A percentile compares a stretch with the other conserved stretches of the same genome.
Evolutionary conservation across 2,797 vertebrate genomes (phyloP).

Genomic region (Cyclura pinguis): DNA sequence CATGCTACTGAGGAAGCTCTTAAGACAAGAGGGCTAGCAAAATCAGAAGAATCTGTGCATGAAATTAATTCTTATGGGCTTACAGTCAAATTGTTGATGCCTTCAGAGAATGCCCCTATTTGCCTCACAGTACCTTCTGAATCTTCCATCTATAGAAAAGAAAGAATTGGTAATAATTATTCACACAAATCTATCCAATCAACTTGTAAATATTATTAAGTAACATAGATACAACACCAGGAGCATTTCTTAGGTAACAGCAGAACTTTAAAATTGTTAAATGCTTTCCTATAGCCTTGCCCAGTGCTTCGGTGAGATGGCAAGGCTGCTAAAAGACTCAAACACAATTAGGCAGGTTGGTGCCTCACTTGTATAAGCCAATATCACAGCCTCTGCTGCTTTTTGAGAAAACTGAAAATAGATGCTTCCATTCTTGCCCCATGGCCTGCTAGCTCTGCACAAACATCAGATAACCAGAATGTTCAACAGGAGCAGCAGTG

Average conservation of each 20-base stretch:
- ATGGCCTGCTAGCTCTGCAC: not conserved
- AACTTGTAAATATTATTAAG: not conserved
- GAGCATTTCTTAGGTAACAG: not conserved
- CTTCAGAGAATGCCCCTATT: slow-evolving; percentile 97
- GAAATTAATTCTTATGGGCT: slow-evolving; percentile 63
- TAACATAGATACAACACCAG: not conserved
- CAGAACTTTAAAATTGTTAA: not conserved
- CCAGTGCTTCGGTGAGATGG: not conserved
- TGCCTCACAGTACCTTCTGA: slow-evolving; percentile 98
- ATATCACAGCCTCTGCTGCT: not conserved
- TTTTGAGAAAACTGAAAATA: not conserved
- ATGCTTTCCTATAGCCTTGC: not conserved
- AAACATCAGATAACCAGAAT: not conserved
- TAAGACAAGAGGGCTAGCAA: not conserved
- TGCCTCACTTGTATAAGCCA: not conserved
- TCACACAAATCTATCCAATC: not conserved
- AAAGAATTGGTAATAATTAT: not conserved
- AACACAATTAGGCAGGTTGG: not conserved
- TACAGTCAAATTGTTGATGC: slow-evolving; percentile 98
- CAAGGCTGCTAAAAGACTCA: not conserved
- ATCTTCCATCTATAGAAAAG: slow-evolving; percentile 92
- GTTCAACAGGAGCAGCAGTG: not conserved
- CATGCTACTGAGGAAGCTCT: too few species aligned
- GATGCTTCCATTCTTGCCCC: not conserved
- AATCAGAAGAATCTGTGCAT: not conserved